Percentiles rank a stretch among this genome's conserved stretches.
phyloP scores from a whole-genome alignment of 2,888 invertebrate genomes.

The Gymnoscelis rufifasciata region DNA sequence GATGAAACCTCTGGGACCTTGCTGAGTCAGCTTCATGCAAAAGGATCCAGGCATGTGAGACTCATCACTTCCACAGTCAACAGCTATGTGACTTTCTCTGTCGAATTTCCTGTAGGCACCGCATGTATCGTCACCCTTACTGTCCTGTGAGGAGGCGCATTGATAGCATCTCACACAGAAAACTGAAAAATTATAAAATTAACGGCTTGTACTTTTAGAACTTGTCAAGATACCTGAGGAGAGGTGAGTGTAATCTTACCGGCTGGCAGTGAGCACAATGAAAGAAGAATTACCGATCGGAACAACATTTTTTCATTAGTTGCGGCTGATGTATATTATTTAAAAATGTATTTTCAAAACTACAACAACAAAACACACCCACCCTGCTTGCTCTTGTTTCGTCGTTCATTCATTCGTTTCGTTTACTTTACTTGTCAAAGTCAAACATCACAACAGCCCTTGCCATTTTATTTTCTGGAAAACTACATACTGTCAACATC shows the following conservation, averaged over 20 bases:
- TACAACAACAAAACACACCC: background rate
- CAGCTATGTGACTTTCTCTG: slow-evolving; percentile 89
- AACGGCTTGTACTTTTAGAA: too few species aligned
- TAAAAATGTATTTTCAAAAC: background rate
- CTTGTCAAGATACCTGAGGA: too few species aligned
- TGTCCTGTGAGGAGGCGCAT: slow-evolving; percentile 92
- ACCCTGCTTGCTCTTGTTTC: too few species aligned
- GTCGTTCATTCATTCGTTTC: too few species aligned
- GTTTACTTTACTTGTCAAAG: too few species aligned
- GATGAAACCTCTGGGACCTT: slow-evolving; percentile 95
- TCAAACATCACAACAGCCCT: too few species aligned
- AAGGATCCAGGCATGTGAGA: slow-evolving; percentile 96
- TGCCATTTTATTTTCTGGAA: too few species aligned
- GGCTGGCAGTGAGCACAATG: slow-evolving; percentile 23
- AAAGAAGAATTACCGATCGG: slow-evolving; percentile 19
- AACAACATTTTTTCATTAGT: slow-evolving; percentile 10
- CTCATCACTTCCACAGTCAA: slow-evolving; percentile 96
- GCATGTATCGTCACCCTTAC: slow-evolving; percentile 88
- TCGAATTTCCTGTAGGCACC: slow-evolving; percentile 94
- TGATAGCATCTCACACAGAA: slow-evolving; percentile 93
- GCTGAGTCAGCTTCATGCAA: slow-evolving; percentile 96
- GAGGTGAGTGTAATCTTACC: slow-evolving; percentile 18
- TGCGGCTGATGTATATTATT: background rate
- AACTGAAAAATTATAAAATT: slow-evolving; percentile 56
- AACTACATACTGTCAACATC: too few species aligned